These are phyloP conservation scores for Antitype chi DNA, from an alignment of 2,888 invertebrate species.

Conservation along the genomic window DNA sequence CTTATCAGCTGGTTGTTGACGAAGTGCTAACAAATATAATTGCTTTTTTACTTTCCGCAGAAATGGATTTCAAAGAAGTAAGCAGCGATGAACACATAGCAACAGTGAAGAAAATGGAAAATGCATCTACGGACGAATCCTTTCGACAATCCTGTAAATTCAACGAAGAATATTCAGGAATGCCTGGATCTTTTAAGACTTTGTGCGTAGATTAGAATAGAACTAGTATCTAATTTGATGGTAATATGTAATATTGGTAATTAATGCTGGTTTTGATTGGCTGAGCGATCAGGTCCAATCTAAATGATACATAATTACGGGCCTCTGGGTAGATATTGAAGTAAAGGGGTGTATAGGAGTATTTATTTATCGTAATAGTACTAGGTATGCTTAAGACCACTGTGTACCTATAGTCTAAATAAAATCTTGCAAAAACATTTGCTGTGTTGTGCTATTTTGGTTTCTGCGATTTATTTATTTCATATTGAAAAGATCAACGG, in stretches of 20 bases:
- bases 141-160: conserved; percentile 41
- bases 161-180: conserved; percentile 65
- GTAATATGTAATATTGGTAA: neutral
- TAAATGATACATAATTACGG: neutral
- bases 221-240: neutral
- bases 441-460: too few species aligned
- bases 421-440: neutral
- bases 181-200: conserved; percentile 68
- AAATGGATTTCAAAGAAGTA: conserved; percentile 50
- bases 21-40: neutral
- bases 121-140: conserved; percentile 54
- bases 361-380: neutral
- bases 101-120: conserved; percentile 60
- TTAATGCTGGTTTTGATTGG: neutral
- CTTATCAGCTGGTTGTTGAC: neutral
- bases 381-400: neutral
- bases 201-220: conserved; percentile 61
- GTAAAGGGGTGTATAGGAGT: neutral
- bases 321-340: neutral
- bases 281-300: too few species aligned
- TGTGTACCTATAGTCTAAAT: neutral
- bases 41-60: conserved; percentile 19
- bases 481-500: too few species aligned
- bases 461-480: neutral
- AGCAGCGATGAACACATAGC: conserved; percentile 58